Percentiles rank a stretch among this genome's conserved stretches.
These are phyloP conservation scores for Trogon surrucura DNA, from an alignment of 2,113 vertebrate genomes.

Conservation along the genomic window DNA sequence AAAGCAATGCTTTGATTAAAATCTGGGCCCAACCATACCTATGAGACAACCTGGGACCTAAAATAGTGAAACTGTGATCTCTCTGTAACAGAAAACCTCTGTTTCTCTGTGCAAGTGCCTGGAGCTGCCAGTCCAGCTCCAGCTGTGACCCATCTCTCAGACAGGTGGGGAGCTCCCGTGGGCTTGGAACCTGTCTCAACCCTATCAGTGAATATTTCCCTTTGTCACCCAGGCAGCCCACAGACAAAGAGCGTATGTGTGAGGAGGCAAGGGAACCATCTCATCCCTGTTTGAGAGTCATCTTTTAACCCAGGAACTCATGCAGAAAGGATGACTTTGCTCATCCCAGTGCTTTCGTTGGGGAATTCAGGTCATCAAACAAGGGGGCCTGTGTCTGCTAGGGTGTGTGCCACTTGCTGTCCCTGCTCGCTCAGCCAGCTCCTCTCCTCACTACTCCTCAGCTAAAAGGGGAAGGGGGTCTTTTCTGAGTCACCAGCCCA, in stretches of 20 bases:
- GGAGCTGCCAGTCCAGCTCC: background rate
- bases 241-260: constrained; percentile 50
- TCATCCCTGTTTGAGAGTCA: background rate
- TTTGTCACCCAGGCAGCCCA: constrained; percentile 9
- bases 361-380: constrained; percentile 52
- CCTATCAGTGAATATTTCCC: background rate
- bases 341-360: background rate
- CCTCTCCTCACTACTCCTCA: fast-evolving
- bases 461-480: background rate
- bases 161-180: background rate
- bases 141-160: background rate
- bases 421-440: fast-evolving
- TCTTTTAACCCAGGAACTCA: constrained; percentile 47
- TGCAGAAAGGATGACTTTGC: constrained; percentile 50
- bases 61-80: background rate
- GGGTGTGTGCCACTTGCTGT: background rate
- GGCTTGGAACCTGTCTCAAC: background rate
- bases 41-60: background rate
- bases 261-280: background rate
- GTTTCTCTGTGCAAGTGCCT: background rate
- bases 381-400: constrained; percentile 46
- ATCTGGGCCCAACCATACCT: background rate
- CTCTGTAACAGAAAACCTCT: background rate
- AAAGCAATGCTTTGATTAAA: background rate
- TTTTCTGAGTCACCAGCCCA: background rate